phyloP scores from a whole-genome alignment of 1,140 invertebrate species.

The Harlomillsia oculata region DNA sequence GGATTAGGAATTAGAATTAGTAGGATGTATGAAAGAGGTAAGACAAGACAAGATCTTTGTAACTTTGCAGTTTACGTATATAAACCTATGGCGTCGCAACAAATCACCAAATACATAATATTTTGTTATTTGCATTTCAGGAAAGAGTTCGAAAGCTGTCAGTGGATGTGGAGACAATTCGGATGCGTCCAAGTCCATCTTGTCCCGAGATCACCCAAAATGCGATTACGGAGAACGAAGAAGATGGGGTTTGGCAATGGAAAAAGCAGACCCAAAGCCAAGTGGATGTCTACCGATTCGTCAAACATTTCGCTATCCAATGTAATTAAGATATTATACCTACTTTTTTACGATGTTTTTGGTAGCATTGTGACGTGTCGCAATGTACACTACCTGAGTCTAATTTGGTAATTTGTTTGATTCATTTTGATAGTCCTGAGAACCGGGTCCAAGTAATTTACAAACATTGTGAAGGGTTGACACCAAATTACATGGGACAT shows the following conservation, averaged over 20 bases:
- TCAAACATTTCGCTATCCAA: too few relatives aligned
- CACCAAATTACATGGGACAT: conserved; percentile 31
- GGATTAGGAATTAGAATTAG: neutral
- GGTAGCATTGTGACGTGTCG: too few relatives aligned
- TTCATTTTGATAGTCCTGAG: conserved; percentile 4
- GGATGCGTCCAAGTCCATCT: neutral
- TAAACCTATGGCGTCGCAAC: conserved; percentile 23
- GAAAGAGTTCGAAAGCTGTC: neutral
- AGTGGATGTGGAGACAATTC: neutral
- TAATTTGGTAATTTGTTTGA: neutral
- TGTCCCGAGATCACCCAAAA: conserved; percentile 2
- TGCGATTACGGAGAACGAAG: conserved; percentile 23
- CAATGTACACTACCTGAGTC: too few relatives aligned
- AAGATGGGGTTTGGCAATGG: conserved; percentile 23
- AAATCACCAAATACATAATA: neutral
- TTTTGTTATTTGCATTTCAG: conserved; percentile 2
- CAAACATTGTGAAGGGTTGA: conserved; percentile 29
- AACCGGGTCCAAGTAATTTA: conserved; percentile 24
- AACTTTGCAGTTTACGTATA: neutral
- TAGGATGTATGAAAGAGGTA: neutral
- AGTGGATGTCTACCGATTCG: too few relatives aligned
- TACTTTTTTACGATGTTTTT: too few relatives aligned
- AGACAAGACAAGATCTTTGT: neutral
- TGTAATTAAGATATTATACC: too few relatives aligned
- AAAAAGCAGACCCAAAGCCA: too few relatives aligned